Conservation (phyloP, 1,140 invertebrate species). For the Parasteatoda tepidariorum region DNA sequence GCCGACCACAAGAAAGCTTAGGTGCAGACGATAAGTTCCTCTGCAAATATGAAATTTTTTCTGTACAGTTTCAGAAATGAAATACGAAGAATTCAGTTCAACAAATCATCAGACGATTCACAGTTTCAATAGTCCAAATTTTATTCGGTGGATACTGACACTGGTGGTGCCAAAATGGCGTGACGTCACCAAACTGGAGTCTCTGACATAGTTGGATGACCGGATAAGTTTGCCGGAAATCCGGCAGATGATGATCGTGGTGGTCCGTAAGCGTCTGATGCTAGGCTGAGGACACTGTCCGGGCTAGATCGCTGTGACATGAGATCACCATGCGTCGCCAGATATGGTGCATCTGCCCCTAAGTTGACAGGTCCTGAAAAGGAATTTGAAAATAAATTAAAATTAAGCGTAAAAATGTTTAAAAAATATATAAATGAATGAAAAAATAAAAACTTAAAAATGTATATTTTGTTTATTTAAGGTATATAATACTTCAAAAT, state of each 20-base stretch:
- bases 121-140: not conserved
- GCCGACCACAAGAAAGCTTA: too few species aligned
- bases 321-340: conserved; percentile 46
- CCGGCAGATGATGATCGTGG: conserved; percentile 45
- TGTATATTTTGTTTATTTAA: too few species aligned
- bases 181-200: conserved; percentile 59
- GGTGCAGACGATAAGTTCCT: too few species aligned
- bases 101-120: not conserved
- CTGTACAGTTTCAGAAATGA: too few species aligned
- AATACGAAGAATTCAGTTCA: too few species aligned
- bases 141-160: conserved; percentile 15
- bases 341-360: conserved; percentile 57
- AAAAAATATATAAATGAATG: too few species aligned
- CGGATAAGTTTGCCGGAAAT: conserved; percentile 19
- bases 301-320: conserved; percentile 59
- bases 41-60: too few species aligned
- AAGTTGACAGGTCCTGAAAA: conserved; percentile 53
- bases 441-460: too few species aligned
- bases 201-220: conserved; percentile 45
- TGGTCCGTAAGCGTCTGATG: conserved; percentile 57
- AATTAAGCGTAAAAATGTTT: too few species aligned
- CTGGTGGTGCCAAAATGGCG: conserved; percentile 29
- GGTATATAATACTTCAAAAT: too few species aligned
- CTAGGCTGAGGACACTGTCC: conserved; percentile 56
- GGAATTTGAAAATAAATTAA: too few species aligned